Evolutionary conservation across 2,888 invertebrate genomes (phyloP).

Genomic region (Dione juno): DNA sequence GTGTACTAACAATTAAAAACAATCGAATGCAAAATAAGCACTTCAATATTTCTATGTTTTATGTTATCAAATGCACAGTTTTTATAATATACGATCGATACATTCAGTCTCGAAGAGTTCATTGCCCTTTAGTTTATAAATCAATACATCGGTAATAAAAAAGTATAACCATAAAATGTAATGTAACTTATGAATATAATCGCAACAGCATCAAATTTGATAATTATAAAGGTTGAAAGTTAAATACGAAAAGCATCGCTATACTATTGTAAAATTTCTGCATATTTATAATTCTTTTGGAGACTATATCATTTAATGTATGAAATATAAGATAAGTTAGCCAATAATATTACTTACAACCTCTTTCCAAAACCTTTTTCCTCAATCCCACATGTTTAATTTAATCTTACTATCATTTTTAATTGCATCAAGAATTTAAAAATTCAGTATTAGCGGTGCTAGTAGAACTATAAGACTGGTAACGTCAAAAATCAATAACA

Average conservation of each 20-base stretch:
- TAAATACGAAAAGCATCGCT: not conserved
- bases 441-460: constrained; percentile 19
- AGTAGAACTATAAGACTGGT: constrained; percentile 14
- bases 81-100: constrained; percentile 10
- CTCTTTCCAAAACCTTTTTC: constrained; percentile 34
- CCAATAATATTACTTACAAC: constrained; percentile 20
- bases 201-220: constrained; percentile 27
- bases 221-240: not conserved
- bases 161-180: not conserved
- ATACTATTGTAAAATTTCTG: not conserved
- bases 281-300: not conserved
- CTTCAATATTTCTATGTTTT: not conserved
- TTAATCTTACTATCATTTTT: constrained; percentile 24
- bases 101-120: constrained; percentile 23
- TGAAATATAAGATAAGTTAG: not conserved
- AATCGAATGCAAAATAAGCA: not conserved
- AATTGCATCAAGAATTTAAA: constrained; percentile 27
- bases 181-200: constrained; percentile 2
- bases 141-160: constrained; percentile 32
- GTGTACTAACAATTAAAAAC: not conserved
- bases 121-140: constrained; percentile 29
- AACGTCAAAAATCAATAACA: constrained; percentile 68
- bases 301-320: not conserved
- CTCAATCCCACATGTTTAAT: constrained; percentile 24
- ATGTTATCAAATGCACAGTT: constrained; percentile 13